A percentile compares a stretch with the other conserved stretches of the same genome.
Evolutionary conservation across 2,797 vertebrate genomes (phyloP).

Genomic region (Neosilurus hyrtlii): DNA sequence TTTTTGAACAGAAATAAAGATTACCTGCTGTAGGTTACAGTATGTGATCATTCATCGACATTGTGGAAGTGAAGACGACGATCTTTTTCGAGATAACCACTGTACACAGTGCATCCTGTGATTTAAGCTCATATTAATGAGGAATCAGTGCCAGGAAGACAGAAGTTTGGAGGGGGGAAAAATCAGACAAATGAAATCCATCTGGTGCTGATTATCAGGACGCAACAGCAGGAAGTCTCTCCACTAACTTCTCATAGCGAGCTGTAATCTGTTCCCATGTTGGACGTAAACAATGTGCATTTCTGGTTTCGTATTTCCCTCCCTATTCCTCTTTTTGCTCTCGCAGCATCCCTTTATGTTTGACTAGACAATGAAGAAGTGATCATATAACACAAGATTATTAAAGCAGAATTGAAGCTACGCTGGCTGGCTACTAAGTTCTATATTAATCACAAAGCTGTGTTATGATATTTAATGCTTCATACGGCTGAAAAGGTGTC

Average conservation of each 20-base stretch:
- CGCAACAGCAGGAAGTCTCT: constrained; percentile 24
- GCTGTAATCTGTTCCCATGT: constrained; percentile 29
- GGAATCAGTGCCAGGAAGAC: constrained; percentile 45
- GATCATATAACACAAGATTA: background rate
- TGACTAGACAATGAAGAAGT: background rate
- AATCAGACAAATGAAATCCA: constrained; percentile 56
- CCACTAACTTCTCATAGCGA: constrained; percentile 21
- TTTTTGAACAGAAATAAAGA: background rate
- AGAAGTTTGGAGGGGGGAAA: constrained; percentile 24
- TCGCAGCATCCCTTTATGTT: background rate
- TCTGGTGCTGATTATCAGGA: constrained; percentile 53
- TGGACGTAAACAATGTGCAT: constrained; percentile 35
- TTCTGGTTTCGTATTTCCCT: constrained; percentile 8
- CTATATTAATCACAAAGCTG: background rate
- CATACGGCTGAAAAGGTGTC: too few species aligned
- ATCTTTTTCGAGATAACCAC: background rate
- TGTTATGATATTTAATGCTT: background rate
- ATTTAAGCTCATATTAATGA: constrained; percentile 35
- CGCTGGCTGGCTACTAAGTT: background rate
- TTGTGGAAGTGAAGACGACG: background rate
- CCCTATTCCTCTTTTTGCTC: background rate
- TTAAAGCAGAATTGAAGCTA: background rate
- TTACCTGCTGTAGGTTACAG: background rate
- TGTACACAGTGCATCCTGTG: background rate
- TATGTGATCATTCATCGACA: background rate